These are phyloP conservation scores for Arctia plantaginis DNA, from an alignment of 2,888 invertebrate species.

Conservation along the genomic window DNA sequence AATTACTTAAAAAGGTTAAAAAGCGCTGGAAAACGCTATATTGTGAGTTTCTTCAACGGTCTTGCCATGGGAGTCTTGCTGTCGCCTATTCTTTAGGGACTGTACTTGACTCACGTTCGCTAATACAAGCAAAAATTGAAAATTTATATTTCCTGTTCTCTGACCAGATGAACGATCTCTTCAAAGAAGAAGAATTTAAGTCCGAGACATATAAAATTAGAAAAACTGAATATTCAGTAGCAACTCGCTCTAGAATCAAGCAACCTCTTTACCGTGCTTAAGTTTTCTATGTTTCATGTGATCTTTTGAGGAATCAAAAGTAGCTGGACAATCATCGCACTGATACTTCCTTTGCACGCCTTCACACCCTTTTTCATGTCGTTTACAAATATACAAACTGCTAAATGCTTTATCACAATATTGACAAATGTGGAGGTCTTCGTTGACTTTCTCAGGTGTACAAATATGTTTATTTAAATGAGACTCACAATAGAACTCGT, in stretches of 20 bases:
- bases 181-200: too few relatives aligned
- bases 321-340: slow-evolving; percentile 2
- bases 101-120: too few relatives aligned
- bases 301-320: slow-evolving; percentile 2
- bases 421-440: background rate
- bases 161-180: too few relatives aligned
- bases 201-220: too few relatives aligned
- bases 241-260: too few relatives aligned
- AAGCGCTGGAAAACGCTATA: too few relatives aligned
- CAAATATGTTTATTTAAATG: background rate
- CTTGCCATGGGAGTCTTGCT: too few relatives aligned
- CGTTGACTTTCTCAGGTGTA: background rate
- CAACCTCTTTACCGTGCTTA: background rate
- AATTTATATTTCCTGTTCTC: too few relatives aligned
- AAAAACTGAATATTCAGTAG: background rate
- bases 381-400: background rate
- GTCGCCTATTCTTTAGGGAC: too few relatives aligned
- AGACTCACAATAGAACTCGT: background rate
- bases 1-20: too few relatives aligned
- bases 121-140: too few relatives aligned
- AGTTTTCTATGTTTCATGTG: background rate
- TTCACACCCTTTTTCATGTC: background rate
- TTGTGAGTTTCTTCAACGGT: too few relatives aligned
- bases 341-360: background rate
- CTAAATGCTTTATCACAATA: slow-evolving; percentile 2